Conservation (phyloP, 2,888 invertebrate species). For the Eupithecia exiguata region DNA sequence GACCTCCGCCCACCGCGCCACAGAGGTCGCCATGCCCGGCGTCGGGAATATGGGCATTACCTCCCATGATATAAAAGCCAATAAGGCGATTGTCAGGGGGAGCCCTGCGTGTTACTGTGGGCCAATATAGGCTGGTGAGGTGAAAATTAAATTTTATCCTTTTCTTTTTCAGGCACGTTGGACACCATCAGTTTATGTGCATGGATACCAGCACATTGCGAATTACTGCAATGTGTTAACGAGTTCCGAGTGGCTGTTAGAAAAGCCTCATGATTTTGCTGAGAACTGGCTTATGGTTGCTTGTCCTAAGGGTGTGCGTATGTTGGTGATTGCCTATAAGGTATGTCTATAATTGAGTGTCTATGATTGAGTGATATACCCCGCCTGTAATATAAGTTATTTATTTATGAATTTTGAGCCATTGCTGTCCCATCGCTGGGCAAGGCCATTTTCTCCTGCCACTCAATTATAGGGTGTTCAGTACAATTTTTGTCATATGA, state of each 20-base stretch:
- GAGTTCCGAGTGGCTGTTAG: constrained; percentile 96
- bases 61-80: too few relatives aligned
- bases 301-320: constrained; percentile 93
- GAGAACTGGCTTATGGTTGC: constrained; percentile 89
- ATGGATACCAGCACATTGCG: constrained; percentile 62
- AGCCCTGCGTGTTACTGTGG: too few relatives aligned
- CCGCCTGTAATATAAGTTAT: background rate
- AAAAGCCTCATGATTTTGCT: constrained; percentile 90
- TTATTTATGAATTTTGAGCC: background rate
- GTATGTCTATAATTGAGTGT: too few relatives aligned
- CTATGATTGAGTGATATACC: too few relatives aligned
- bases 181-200: constrained; percentile 71
- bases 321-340: constrained; percentile 90
- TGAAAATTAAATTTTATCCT: background rate
- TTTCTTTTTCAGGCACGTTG: constrained; percentile 56
- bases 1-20: too few relatives aligned
- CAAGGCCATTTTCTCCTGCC: background rate
- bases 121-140: too few relatives aligned
- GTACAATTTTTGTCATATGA: too few relatives aligned
- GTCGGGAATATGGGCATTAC: too few relatives aligned
- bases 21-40: too few relatives aligned
- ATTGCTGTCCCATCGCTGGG: background rate
- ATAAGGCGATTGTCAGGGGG: too few relatives aligned
- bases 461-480: too few relatives aligned
- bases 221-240: constrained; percentile 86